phyloP scores from a whole-genome alignment of 2,797 vertebrate genomes.

The Anas georgica region DNA sequence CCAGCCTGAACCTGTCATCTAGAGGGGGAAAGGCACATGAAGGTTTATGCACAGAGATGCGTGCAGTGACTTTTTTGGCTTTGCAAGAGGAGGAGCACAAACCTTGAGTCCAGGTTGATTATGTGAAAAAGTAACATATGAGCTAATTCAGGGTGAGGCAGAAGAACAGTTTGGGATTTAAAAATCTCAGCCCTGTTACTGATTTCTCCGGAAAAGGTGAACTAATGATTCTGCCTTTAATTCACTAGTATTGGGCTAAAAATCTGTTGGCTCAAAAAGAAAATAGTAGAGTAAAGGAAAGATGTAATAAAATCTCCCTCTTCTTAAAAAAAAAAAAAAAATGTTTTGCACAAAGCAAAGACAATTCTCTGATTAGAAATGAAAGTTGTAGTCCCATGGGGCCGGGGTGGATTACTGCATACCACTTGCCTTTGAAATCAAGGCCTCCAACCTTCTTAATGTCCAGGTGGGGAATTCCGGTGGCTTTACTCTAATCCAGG shows the following conservation, averaged over 20 bases:
- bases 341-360: conserved; percentile 51
- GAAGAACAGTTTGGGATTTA: conserved; percentile 19
- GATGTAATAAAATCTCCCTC: conserved; percentile 32
- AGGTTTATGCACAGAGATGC: not conserved
- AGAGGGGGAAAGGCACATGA: not conserved
- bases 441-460: conserved; percentile 68
- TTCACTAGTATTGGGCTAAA: conserved; percentile 45
- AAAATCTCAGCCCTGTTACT: conserved; percentile 48
- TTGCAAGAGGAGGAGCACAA: not conserved
- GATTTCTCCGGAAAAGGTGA: conserved; percentile 41
- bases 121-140: not conserved
- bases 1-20: not conserved
- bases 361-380: conserved; percentile 66
- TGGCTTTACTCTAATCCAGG: conserved; percentile 77
- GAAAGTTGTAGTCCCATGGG: conserved; percentile 38
- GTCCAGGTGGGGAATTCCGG: conserved; percentile 77
- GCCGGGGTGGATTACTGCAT: conserved; percentile 61
- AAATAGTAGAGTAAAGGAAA: conserved; percentile 4
- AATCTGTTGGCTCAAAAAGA: conserved; percentile 14
- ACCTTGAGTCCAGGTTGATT: not conserved
- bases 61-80: not conserved
- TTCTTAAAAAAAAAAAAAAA: not conserved
- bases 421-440: conserved; percentile 72
- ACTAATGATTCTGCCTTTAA: conserved; percentile 41
- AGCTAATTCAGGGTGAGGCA: not conserved